phyloP scores from a whole-genome alignment of 2,888 invertebrate species.

The Muscina levida region DNA sequence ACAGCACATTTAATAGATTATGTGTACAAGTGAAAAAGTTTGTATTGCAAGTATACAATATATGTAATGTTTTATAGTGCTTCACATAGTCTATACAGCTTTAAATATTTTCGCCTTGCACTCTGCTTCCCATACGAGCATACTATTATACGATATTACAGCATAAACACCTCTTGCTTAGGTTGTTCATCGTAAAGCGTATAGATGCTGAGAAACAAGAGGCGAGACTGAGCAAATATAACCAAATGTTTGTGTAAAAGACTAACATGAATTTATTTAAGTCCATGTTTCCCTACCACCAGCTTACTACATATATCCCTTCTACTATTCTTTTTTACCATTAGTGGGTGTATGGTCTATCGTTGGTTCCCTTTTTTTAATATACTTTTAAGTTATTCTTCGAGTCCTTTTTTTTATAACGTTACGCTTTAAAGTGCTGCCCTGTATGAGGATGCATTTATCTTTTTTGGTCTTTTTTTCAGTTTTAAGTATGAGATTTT shows the following conservation, averaged over 20 bases:
- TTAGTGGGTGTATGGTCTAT: constrained; percentile 44
- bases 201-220: too few relatives aligned
- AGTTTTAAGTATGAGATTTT: constrained; percentile 68
- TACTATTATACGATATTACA: constrained; percentile 24
- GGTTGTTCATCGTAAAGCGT: constrained; percentile 15
- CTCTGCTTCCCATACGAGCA: too few relatives aligned
- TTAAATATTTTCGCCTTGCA: too few relatives aligned
- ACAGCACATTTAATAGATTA: too few relatives aligned
- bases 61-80: too few relatives aligned
- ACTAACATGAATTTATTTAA: constrained; percentile 63
- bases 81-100: too few relatives aligned
- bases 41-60: too few relatives aligned
- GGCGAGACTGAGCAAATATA: too few relatives aligned
- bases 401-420: constrained; percentile 4
- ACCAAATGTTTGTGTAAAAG: constrained; percentile 51
- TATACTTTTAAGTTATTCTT: constrained; percentile 57
- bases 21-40: too few relatives aligned
- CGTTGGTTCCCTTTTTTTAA: constrained; percentile 56
- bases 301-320: not conserved
- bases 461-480: constrained; percentile 49
- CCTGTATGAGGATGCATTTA: constrained; percentile 57
- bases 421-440: constrained; percentile 60
- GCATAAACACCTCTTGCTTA: constrained; percentile 52
- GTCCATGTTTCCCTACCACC: constrained; percentile 26
- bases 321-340: not conserved